A percentile compares a stretch with the other conserved stretches of the same genome.
Conservation (phyloP, 2,797 vertebrate species). For the Epinephelus malabaricus region DNA sequence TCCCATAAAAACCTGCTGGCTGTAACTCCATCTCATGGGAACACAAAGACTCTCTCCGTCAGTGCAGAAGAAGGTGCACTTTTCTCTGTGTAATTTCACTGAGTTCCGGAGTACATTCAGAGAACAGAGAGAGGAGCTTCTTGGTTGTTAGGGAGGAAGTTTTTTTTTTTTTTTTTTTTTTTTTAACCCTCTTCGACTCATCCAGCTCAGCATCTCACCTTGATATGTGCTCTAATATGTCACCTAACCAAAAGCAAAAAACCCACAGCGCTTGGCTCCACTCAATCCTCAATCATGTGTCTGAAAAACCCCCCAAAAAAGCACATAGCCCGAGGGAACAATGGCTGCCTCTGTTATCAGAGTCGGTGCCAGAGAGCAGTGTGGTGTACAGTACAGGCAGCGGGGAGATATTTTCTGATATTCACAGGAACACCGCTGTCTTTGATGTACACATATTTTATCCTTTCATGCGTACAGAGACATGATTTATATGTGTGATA, state of each 20-base stretch:
- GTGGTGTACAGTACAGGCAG: not conserved
- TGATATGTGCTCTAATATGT: slow-evolving; percentile 36
- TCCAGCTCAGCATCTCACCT: slow-evolving; percentile 42
- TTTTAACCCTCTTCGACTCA: slow-evolving; percentile 29
- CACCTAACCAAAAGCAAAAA: slow-evolving; percentile 42
- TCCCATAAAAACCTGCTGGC: not conserved
- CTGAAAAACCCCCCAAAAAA: too few species aligned
- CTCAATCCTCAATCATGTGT: slow-evolving; percentile 31
- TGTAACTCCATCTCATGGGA: not conserved
- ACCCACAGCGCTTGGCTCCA: slow-evolving; percentile 4
- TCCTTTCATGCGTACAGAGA: not conserved
- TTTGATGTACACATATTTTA: slow-evolving; percentile 16
- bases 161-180: not conserved
- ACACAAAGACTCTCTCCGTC: not conserved
- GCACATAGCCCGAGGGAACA: not conserved
- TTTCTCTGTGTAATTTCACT: not conserved
- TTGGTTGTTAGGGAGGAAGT: not conserved
- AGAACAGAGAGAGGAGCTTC: not conserved
- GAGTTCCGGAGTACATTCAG: not conserved
- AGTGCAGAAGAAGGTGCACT: not conserved
- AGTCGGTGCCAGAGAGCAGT: not conserved
- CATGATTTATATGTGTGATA: not conserved
- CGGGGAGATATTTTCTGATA: not conserved
- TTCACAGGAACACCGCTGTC: not conserved
- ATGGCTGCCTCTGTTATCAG: not conserved